phyloP scores from a whole-genome alignment of 2,888 invertebrate species.

The Iphiclides podalirius region DNA sequence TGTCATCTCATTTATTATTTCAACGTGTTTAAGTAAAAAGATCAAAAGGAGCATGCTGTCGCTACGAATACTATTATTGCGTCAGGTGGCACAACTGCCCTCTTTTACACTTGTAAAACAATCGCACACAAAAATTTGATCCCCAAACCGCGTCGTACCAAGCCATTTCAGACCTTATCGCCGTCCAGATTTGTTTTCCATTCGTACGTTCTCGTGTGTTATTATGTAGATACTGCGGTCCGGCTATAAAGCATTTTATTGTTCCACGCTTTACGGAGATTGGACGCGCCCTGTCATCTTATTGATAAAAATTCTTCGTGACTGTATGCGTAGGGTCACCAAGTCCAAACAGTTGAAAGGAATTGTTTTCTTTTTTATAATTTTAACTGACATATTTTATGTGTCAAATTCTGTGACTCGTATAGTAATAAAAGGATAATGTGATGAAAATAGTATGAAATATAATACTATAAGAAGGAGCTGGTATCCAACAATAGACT shows the following conservation, averaged over 20 bases:
- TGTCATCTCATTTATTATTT: too few species aligned
- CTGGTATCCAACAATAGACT: too few species aligned
- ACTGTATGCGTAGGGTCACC: slow-evolving; percentile 28
- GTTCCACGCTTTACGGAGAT: slow-evolving; percentile 31
- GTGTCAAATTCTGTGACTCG: too few species aligned
- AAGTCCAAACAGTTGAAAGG: background rate
- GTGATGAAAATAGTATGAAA: too few species aligned
- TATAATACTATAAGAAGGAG: too few species aligned
- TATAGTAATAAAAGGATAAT: too few species aligned
- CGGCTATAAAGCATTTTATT: slow-evolving; percentile 33
- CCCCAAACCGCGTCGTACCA: background rate
- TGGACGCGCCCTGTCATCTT: slow-evolving; percentile 34
- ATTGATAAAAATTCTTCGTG: slow-evolving; percentile 32
- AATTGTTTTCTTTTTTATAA: background rate
- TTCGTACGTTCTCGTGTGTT: slow-evolving; percentile 19
- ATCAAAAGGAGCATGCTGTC: too few species aligned
- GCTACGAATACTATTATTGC: too few species aligned
- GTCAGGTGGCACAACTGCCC: slow-evolving; percentile 9
- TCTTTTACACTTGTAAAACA: slow-evolving; percentile 19
- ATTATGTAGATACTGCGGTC: slow-evolving; percentile 24
- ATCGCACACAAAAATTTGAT: slow-evolving; percentile 23
- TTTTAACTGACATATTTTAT: too few species aligned
- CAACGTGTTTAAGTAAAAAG: too few species aligned
- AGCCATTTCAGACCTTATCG: slow-evolving; percentile 16
- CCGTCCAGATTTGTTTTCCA: slow-evolving; percentile 13